Base-by-base conservation (phyloP, 1,140 invertebrate species). In the Maconellicoccus hirsutus region DNA sequence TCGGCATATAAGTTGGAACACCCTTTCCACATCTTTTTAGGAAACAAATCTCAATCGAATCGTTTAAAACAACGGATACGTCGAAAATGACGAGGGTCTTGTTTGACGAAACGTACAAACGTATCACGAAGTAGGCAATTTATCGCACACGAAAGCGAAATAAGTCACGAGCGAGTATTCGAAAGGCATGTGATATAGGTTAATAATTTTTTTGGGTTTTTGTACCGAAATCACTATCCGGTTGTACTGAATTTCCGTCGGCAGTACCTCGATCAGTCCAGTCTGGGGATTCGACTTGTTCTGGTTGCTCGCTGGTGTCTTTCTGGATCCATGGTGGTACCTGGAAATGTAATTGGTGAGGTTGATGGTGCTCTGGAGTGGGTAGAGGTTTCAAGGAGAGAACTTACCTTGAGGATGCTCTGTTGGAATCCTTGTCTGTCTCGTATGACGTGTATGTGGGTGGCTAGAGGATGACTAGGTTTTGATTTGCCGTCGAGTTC, bases 361-460 rank as follows among this genome's bases (percentile, higher is more conserved):
- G 42, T 8, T 3, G 3, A 52, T 52, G n/a, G n/a, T 3, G 3
- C n/a, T 4, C 16, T 52, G 42, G 3, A 16, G 6, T 4, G 10
- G n/a, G 10, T 16, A 52, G n/a, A 52, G 3, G 12, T 3, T 19
- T 2, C 10, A 8, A 3, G n/a, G 25, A 16, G 61, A 10, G 10
- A 23, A 42, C 71, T 73, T 76, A 89, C 89, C 81, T 92, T 93
- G 0, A 94, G 81, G 73, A 93, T 86, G 76, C 90, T 93, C 78
- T 93, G 90, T 77, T 92, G 89, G 25, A 92, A 79, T 0, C 92
- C 92, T 75, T 94, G 93, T 77, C 94, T 93, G 78, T 97, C 93
- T 75, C 92, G 85, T 3, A 90, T 87, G 19, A 92, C 85, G 75
- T 93, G 85, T 76, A 96, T 93, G 77, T 96, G 91, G 69, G 90